phyloP scores from a whole-genome alignment of 2,113 vertebrate genomes.

The Trogon melanurus region DNA sequence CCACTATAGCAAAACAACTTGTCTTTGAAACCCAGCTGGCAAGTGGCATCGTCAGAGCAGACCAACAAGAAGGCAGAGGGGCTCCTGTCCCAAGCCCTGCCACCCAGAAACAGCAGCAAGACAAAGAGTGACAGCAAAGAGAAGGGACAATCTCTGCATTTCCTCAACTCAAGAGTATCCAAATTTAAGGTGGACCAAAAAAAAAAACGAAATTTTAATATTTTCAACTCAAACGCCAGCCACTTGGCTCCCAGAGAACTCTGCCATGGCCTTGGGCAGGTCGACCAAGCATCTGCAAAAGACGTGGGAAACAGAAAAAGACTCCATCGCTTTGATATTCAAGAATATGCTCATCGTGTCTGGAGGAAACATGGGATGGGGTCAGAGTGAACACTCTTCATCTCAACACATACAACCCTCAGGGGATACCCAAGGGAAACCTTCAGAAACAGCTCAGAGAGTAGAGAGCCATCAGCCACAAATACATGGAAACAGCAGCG shows the following conservation, averaged over 20 bases:
- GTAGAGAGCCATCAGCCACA: background rate
- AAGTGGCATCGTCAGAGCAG: background rate
- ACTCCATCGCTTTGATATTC: background rate
- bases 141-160: background rate
- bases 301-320: background rate
- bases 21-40: background rate
- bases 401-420: background rate
- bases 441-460: background rate
- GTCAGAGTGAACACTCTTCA: background rate
- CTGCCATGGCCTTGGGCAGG: background rate
- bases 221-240: background rate
- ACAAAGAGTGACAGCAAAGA: background rate
- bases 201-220: background rate
- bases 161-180: background rate
- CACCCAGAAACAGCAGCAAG: background rate
- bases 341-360: background rate
- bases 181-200: background rate
- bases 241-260: background rate
- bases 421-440: background rate
- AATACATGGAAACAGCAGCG: background rate
- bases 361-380: background rate
- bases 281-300: background rate
- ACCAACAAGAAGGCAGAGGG: background rate
- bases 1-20: background rate
- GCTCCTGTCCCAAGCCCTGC: background rate